A percentile compares a stretch with the other conserved stretches of the same genome.
Conservation (phyloP, 2,113 vertebrate genomes). For the Poeciliopsis prolifica region DNA sequence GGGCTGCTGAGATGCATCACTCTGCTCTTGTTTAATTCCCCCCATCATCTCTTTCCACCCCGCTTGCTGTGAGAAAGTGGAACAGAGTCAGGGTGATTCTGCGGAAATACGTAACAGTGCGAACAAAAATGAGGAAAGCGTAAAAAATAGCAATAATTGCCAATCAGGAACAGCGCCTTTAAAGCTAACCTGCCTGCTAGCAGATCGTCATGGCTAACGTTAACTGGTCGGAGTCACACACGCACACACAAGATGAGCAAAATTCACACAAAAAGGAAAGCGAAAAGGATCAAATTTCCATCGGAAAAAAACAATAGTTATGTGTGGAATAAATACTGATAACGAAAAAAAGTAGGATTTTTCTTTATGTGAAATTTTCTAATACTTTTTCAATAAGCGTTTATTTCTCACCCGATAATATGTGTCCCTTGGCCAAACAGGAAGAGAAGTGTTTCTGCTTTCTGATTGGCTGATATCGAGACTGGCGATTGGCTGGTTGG, state of each 20-base stretch:
- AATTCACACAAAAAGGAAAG: constrained; percentile 4
- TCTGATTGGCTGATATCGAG: constrained; percentile 41
- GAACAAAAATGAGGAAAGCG: background rate
- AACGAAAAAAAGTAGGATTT: accelerated
- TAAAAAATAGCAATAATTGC: background rate
- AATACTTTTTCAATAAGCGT: constrained; percentile 21
- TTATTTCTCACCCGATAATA: constrained; percentile 51
- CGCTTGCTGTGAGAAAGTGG: background rate
- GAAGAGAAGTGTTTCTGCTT: constrained; percentile 38
- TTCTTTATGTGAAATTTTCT: background rate
- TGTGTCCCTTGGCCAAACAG: constrained; percentile 60
- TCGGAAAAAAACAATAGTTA: background rate
- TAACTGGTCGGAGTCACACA: constrained; percentile 29
- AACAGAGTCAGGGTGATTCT: background rate
- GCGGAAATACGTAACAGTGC: background rate
- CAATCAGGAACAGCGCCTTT: background rate
- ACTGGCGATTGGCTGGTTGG: constrained; percentile 41
- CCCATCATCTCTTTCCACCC: constrained; percentile 65
- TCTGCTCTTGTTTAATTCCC: constrained; percentile 82
- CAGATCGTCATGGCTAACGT: constrained; percentile 38
- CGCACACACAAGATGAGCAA: constrained; percentile 18
- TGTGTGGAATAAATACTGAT: background rate
- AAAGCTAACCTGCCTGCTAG: constrained; percentile 54
- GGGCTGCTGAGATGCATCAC: constrained; percentile 69
- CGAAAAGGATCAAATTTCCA: background rate